Conservation (phyloP, 1,140 invertebrate genomes). For the Neuroterus valhalla region DNA sequence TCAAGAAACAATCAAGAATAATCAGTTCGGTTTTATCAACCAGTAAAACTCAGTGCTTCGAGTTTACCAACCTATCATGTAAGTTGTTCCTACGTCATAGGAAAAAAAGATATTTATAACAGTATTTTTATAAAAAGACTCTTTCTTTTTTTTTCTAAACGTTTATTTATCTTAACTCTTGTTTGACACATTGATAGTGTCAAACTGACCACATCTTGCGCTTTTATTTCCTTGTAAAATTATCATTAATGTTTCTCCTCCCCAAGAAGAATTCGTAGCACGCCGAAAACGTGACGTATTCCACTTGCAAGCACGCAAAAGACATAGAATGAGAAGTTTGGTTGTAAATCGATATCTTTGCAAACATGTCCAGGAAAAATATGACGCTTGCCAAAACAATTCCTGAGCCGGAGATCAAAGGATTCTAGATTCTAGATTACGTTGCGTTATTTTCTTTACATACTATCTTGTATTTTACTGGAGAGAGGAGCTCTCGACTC, state of each 20-base stretch:
- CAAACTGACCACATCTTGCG: too few species aligned
- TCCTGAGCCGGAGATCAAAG: background rate
- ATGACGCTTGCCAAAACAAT: constrained; percentile 17
- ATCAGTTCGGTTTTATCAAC: too few species aligned
- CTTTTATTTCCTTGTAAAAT: background rate
- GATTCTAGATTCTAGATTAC: background rate
- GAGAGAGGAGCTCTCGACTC: background rate
- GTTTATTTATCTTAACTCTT: too few species aligned
- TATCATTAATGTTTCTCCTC: background rate
- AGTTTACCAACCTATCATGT: too few species aligned
- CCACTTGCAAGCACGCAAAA: background rate
- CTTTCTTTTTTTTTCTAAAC: too few species aligned
- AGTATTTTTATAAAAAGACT: too few species aligned
- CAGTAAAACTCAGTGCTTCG: too few species aligned
- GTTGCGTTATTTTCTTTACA: constrained; percentile 7
- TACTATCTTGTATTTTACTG: background rate
- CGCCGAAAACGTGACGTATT: background rate
- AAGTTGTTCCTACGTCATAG: too few species aligned
- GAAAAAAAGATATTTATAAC: too few species aligned
- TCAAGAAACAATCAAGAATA: too few species aligned
- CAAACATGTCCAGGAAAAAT: constrained; percentile 11
- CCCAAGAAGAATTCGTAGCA: background rate
- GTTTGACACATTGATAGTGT: too few species aligned
- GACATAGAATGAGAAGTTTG: constrained; percentile 6
- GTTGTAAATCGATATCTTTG: constrained; percentile 1